phyloP scores from a whole-genome alignment of 2,797 vertebrate genomes.

The Sylvilagus floridanus region DNA sequence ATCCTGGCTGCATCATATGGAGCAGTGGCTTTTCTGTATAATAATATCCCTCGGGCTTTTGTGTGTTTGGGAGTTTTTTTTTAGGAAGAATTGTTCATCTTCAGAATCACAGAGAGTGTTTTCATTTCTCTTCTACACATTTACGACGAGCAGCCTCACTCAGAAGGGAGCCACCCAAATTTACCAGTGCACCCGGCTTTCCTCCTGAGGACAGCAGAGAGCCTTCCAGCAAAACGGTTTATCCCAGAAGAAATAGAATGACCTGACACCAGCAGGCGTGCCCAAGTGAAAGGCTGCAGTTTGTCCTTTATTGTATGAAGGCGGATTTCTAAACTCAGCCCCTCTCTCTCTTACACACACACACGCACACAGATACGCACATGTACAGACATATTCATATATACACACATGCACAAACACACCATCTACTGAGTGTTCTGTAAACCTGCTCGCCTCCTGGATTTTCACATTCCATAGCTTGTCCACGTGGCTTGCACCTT shows the following conservation, averaged over 20 bases:
- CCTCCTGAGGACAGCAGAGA: too few relatives aligned
- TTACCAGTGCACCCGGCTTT: background rate
- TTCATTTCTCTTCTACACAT: background rate
- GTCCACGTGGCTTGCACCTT: background rate
- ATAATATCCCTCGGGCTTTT: background rate
- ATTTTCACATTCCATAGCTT: background rate
- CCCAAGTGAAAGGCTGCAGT: too few relatives aligned
- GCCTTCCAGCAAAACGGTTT: background rate
- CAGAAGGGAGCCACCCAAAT: background rate
- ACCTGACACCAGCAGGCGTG: too few relatives aligned
- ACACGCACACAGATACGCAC: background rate
- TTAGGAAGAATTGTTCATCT: background rate
- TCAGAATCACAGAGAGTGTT: background rate
- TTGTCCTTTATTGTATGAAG: background rate
- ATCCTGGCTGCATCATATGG: accelerated
- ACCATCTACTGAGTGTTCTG: background rate
- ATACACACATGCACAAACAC: background rate
- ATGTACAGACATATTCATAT: background rate
- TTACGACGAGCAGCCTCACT: accelerated
- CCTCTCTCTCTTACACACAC: too few relatives aligned
- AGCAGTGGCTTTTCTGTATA: background rate
- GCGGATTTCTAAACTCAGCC: background rate
- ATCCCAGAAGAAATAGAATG: background rate
- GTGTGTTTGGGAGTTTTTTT: background rate
- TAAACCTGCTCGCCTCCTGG: background rate